Conservation (phyloP, 2,888 invertebrate species). For the Allophyes oxyacanthae region DNA sequence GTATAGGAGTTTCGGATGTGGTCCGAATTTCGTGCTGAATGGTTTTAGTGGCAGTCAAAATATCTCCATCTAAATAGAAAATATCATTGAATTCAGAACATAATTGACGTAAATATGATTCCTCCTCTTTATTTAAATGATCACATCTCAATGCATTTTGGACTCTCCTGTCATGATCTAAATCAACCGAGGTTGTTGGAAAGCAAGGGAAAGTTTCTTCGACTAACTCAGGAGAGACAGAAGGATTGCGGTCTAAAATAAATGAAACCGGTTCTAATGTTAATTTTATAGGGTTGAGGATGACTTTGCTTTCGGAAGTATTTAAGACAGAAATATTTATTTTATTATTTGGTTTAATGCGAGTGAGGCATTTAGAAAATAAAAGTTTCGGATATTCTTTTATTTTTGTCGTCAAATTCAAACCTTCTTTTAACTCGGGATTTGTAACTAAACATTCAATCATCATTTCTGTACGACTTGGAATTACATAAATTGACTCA, state of each 20-base stretch:
- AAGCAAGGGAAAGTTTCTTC: neutral
- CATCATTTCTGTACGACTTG: neutral
- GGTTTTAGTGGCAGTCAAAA: neutral
- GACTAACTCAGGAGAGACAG: too few species aligned
- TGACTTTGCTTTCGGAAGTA: too few species aligned
- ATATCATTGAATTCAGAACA: slow-evolving; percentile 9
- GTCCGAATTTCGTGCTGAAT: slow-evolving; percentile 7
- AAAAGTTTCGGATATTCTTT: too few species aligned
- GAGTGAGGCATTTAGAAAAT: neutral
- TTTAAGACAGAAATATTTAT: too few species aligned
- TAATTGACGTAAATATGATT: neutral
- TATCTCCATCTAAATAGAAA: slow-evolving; percentile 4
- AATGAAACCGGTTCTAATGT: too few species aligned
- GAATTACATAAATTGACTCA: too few species aligned
- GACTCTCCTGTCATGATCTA: neutral
- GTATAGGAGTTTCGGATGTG: slow-evolving; percentile 3
- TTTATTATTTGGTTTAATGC: neutral
- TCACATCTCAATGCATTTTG: neutral
- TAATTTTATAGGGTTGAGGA: too few species aligned
- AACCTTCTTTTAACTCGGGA: neutral
- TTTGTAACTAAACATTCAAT: slow-evolving; percentile 2
- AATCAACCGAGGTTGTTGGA: neutral
- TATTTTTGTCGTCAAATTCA: too few species aligned
- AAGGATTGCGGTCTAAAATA: too few species aligned
- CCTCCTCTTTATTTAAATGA: slow-evolving; percentile 7